Conservation (phyloP, 2,797 vertebrate genomes). For the Mallotus villosus region DNA sequence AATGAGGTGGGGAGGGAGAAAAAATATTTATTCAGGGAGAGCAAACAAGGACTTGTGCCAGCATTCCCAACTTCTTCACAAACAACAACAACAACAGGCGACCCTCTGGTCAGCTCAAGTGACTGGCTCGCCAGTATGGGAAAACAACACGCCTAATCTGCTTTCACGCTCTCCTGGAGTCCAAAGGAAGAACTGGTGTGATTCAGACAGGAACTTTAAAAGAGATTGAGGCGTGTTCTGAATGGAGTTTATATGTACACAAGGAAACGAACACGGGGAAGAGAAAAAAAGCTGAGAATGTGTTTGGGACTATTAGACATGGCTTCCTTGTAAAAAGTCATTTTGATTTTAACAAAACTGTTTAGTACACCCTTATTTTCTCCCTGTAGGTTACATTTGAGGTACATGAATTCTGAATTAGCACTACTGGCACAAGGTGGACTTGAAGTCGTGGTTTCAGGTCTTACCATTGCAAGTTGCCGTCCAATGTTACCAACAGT, state of each 20-base stretch:
- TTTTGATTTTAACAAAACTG: background rate
- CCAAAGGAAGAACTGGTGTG: conserved; percentile 70
- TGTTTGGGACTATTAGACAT: too few relatives aligned
- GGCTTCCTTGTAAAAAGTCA: too few relatives aligned
- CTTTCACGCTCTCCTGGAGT: conserved; percentile 73
- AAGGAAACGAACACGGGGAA: too few relatives aligned
- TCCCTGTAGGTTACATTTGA: background rate
- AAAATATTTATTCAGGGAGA: background rate
- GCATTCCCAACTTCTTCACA: conserved; percentile 63
- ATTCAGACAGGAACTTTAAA: conserved; percentile 36
- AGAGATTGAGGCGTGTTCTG: conserved; percentile 56
- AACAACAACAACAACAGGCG: conserved; percentile 72
- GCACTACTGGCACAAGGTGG: too few relatives aligned
- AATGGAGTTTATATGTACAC: background rate
- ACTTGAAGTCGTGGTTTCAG: background rate
- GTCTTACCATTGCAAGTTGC: conserved; percentile 94
- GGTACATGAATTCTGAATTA: background rate
- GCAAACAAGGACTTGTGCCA: conserved; percentile 60
- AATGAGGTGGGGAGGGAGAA: conserved; percentile 32
- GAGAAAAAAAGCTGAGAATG: too few relatives aligned
- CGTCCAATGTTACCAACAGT: conserved; percentile 98
- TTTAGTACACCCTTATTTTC: background rate
- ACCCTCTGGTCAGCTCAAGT: conserved; percentile 67
- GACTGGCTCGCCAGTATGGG: conserved; percentile 63
- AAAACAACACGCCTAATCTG: conserved; percentile 77